Evolutionary conservation across 2,888 invertebrate genomes (phyloP).

Genomic region (Dasypogon diadema): DNA sequence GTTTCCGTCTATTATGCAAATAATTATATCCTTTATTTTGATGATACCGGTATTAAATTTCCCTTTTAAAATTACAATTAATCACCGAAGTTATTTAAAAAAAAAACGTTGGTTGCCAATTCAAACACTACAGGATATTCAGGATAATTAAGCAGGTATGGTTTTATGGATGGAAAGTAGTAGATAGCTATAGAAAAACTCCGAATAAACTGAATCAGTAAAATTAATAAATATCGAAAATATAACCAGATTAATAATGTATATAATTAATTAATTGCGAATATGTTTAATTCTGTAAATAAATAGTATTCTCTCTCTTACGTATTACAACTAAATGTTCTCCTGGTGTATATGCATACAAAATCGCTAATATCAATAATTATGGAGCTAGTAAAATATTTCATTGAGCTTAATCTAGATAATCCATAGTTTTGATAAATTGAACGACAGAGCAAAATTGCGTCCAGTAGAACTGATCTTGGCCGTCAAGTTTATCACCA

Average conservation of each 20-base stretch:
- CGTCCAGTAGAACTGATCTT: conserved; percentile 98
- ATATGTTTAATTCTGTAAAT: conserved; percentile 27
- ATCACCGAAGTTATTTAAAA: too few relatives aligned
- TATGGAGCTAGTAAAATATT: not conserved
- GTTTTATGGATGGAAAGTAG: not conserved
- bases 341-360: conserved; percentile 41
- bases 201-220: not conserved
- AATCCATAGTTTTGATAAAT: conserved; percentile 95
- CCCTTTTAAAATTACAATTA: too few relatives aligned
- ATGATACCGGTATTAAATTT: too few relatives aligned
- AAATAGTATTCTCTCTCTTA: conserved; percentile 42
- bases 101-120: too few relatives aligned
- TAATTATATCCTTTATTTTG: too few relatives aligned
- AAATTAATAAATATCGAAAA: conserved; percentile 45
- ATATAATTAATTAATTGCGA: conserved; percentile 30
- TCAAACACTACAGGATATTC: too few relatives aligned
- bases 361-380: conserved; percentile 31
- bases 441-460: conserved; percentile 97
- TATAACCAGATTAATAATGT: conserved; percentile 34
- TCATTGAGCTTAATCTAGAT: conserved; percentile 57
- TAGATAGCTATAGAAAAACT: too few relatives aligned
- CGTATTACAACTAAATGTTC: conserved; percentile 29
- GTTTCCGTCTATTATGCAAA: too few relatives aligned
- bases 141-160: too few relatives aligned
- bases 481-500: conserved; percentile 84